Evolutionary conservation across 2,888 invertebrate species (phyloP).

Genomic region (Drosophila rubida): DNA sequence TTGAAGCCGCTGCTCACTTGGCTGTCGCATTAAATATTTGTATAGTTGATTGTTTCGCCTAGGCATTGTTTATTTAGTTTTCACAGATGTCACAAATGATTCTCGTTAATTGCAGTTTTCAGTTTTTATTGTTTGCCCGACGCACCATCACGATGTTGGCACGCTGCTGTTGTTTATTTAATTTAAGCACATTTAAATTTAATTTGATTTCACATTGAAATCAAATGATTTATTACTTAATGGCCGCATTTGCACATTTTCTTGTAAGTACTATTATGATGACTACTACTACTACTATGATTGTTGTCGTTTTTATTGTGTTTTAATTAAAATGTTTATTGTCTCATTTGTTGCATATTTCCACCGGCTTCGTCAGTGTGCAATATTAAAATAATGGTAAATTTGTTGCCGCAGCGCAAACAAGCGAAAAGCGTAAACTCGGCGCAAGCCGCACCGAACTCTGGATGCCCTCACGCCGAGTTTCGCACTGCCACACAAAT

Average conservation of each 20-base stretch:
- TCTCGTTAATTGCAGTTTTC: constrained; percentile 40
- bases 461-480: too few species aligned
- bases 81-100: constrained; percentile 24
- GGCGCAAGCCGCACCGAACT: too few species aligned
- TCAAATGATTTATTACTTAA: constrained; percentile 59
- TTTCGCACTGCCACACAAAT: too few species aligned
- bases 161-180: constrained; percentile 36
- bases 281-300: not conserved
- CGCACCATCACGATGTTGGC: not conserved
- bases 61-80: constrained; percentile 29
- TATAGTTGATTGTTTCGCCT: constrained; percentile 13
- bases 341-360: constrained; percentile 48
- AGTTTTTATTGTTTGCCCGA: not conserved
- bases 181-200: constrained; percentile 54
- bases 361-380: constrained; percentile 22
- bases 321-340: constrained; percentile 72
- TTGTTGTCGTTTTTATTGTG: constrained; percentile 42
- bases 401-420: not conserved
- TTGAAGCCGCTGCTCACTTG: not conserved
- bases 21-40: not conserved
- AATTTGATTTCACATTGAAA: constrained; percentile 59
- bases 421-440: not conserved
- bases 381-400: constrained; percentile 6
- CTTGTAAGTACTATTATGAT: not conserved
- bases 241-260: not conserved